Percentiles rank a stretch among this genome's conserved stretches.
phyloP scores from a whole-genome alignment of 37 sponge, comb jelly and placozoan genomes.

The Eunapius fragilis region DNA sequence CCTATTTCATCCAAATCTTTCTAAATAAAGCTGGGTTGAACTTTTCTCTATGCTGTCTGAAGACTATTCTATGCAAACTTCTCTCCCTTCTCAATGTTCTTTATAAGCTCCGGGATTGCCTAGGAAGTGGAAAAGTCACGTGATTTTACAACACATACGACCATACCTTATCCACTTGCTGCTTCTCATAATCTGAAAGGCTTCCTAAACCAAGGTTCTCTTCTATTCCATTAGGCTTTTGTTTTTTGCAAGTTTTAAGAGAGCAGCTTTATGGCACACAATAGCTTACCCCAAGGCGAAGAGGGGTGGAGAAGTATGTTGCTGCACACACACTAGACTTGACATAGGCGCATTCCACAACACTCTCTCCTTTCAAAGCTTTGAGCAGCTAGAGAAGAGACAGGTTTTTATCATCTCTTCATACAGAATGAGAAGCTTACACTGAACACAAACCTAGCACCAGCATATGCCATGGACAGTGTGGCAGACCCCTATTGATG shows the following conservation, averaged over 20 bases:
- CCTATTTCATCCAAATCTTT: too few relatives aligned
- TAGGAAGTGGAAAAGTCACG: conserved; percentile 4
- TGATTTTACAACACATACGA: not conserved
- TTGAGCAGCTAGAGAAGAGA: conserved; percentile 52
- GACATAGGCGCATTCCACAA: conserved; percentile 97
- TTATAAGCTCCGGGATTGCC: conserved; percentile 82
- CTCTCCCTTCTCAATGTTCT: conserved; percentile 91
- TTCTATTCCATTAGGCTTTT: conserved; percentile 76
- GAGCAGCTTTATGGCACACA: not conserved
- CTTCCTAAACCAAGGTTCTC: conserved; percentile 85
- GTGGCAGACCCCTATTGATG: conserved; percentile 93
- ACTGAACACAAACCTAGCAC: conserved; percentile 80
- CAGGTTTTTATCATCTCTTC: not conserved
- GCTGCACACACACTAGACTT: conserved; percentile 85
- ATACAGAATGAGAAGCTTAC: conserved; percentile 29
- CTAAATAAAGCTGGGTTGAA: too few relatives aligned
- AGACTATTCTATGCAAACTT: conserved; percentile 51
- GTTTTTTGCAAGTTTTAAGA: not conserved
- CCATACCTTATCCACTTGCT: conserved; percentile 70
- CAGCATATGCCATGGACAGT: conserved; percentile 98
- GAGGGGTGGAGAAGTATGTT: conserved; percentile 92
- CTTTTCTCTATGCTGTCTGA: not conserved
- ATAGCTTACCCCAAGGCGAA: conserved; percentile 78
- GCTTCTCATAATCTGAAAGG: conserved; percentile 86
- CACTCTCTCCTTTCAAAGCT: conserved; percentile 76